Conservation (phyloP, 1,140 invertebrate genomes). For the Drosophila chauvacae region DNA sequence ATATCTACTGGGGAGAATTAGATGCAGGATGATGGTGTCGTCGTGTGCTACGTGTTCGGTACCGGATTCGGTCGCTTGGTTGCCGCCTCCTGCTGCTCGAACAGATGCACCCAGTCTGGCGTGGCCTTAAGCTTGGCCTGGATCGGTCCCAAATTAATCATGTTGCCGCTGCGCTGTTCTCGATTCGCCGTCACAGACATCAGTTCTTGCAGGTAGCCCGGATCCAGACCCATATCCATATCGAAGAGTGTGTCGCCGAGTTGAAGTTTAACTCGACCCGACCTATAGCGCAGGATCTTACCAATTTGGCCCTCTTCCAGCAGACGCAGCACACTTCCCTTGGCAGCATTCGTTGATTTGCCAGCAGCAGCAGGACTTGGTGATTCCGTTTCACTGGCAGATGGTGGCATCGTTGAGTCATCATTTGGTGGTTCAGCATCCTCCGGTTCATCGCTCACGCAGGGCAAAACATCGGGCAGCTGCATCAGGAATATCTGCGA, state of each 20-base stretch:
- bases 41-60: constrained; percentile 47
- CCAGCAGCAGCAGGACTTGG: constrained; percentile 20
- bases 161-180: constrained; percentile 79
- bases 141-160: constrained; percentile 84
- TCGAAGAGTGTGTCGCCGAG: constrained; percentile 86
- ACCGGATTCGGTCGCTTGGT: constrained; percentile 13
- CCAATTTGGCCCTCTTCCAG: constrained; percentile 87
- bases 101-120: constrained; percentile 84
- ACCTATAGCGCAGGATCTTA: constrained; percentile 86
- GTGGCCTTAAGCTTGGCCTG: constrained; percentile 82
- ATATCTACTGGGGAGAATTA: constrained; percentile 29
- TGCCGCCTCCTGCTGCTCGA: constrained; percentile 67
- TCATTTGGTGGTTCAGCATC: constrained; percentile 28
- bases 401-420: constrained; percentile 1
- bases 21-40: neutral
- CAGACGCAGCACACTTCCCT: constrained; percentile 59
- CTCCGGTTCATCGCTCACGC: constrained; percentile 72
- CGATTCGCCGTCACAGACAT: constrained; percentile 80
- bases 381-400: constrained; percentile 21
- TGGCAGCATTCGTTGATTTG: constrained; percentile 18
- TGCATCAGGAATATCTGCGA: constrained; percentile 79
- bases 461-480: constrained; percentile 85
- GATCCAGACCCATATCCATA: constrained; percentile 84
- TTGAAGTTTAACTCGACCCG: constrained; percentile 85
- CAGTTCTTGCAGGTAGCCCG: constrained; percentile 84